Percentiles rank a stretch among this genome's conserved stretches.
Conservation (phyloP, 2,113 vertebrate species). For the Desmodus rotundus region DNA sequence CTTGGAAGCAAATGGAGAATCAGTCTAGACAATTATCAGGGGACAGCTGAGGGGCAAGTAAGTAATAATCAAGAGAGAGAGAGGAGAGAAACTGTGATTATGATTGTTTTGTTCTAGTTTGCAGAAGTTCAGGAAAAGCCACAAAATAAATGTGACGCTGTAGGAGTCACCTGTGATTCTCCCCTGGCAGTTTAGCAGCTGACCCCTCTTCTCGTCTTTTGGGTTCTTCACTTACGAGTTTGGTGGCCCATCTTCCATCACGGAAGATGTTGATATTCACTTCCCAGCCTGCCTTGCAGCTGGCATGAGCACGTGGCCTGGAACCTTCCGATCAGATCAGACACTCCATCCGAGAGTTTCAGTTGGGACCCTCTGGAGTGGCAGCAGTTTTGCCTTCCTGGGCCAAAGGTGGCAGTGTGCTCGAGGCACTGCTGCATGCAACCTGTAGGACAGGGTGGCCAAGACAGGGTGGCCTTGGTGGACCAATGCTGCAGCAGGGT, state of each 20-base stretch:
- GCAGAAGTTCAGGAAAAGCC: neutral
- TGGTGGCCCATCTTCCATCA: neutral
- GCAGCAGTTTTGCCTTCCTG: neutral
- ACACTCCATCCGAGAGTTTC: neutral
- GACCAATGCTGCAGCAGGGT: neutral
- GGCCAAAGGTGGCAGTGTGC: neutral
- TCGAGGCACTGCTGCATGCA: accelerated
- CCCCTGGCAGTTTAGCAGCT: neutral
- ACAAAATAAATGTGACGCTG: neutral
- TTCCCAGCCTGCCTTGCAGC: neutral
- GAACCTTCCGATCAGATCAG: neutral
- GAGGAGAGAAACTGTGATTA: neutral
- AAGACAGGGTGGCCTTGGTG: no score
- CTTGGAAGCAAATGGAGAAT: constrained; percentile 21
- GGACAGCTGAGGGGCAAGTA: neutral
- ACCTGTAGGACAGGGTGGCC: neutral
- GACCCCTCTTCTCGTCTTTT: neutral
- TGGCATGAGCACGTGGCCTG: neutral
- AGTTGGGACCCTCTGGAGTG: neutral
- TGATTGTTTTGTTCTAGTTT: neutral
- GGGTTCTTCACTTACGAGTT: neutral
- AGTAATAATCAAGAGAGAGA: neutral
- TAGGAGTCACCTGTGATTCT: neutral
- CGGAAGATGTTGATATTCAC: neutral
- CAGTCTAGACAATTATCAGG: neutral